phyloP scores from a whole-genome alignment of 1,140 invertebrate genomes.

The Babylonia areolata region DNA sequence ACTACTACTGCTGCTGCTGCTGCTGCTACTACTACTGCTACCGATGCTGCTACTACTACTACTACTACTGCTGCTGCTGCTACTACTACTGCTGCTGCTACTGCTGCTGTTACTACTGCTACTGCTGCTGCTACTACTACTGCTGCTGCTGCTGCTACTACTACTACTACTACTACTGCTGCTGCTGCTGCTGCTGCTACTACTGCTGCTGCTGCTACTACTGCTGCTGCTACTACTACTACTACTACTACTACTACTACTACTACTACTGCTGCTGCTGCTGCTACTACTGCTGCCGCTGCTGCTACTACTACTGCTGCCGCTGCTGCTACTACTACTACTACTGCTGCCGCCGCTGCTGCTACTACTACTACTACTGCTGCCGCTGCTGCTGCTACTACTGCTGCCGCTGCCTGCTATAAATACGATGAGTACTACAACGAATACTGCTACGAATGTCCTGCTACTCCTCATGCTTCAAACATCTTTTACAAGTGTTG shows the following conservation, averaged over 20 bases:
- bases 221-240: slow-evolving; percentile 10
- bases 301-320: slow-evolving; percentile 1
- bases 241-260: slow-evolving; percentile 1
- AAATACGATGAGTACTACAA: background rate
- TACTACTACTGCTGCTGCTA: slow-evolving; percentile 33
- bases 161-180: slow-evolving; percentile 13
- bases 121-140: slow-evolving; percentile 36
- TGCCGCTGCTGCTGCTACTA: slow-evolving; percentile 23
- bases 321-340: slow-evolving; percentile 13
- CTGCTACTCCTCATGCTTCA: no score
- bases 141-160: slow-evolving; percentile 28
- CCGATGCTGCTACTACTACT: slow-evolving; percentile 16
- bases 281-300: background rate
- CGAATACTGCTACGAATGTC: no score
- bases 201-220: slow-evolving; percentile 11
- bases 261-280: background rate
- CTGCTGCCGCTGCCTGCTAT: slow-evolving; percentile 29
- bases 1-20: background rate
- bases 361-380: slow-evolving; percentile 13
- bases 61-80: slow-evolving; percentile 32
- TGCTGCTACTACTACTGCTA: slow-evolving; percentile 29
- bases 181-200: slow-evolving; percentile 13
- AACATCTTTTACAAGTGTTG: no score
- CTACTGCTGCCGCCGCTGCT: slow-evolving; percentile 19
- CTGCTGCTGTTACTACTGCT: slow-evolving; percentile 26